These are phyloP conservation scores for Champsocephalus esox DNA, from an alignment of 2,797 vertebrate genomes.

Conservation along the genomic window DNA sequence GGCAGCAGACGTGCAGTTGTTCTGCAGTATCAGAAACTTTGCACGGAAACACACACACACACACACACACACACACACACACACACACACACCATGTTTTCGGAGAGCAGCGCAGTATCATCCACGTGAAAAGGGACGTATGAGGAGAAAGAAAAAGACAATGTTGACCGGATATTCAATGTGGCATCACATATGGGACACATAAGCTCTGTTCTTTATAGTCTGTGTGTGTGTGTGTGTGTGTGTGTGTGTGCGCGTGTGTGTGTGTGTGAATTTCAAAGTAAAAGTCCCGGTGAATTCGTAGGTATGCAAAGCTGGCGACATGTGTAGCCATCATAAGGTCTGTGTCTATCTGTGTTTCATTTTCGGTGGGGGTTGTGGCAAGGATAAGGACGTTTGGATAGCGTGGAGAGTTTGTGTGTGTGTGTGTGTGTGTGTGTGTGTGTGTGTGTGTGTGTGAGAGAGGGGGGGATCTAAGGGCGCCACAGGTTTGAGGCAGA, in stretches of 20 bases:
- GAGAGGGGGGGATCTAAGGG: conserved; percentile 86
- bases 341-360: conserved; percentile 91
- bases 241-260: conserved; percentile 67
- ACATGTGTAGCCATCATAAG: conserved; percentile 93
- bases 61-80: no score
- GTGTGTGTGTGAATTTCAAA: conserved; percentile 80
- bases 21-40: neutral
- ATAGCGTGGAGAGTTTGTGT: conserved; percentile 2
- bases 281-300: conserved; percentile 47
- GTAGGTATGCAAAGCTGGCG: conserved; percentile 90
- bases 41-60: no score
- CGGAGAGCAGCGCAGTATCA: conserved; percentile 14
- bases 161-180: conserved; percentile 93
- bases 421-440: conserved; percentile 2
- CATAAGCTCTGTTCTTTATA: conserved; percentile 90
- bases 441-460: neutral
- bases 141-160: conserved; percentile 62
- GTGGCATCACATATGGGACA: conserved; percentile 96
- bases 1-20: neutral
- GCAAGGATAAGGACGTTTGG: conserved; percentile 61
- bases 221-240: conserved; percentile 45
- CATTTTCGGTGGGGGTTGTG: conserved; percentile 84
- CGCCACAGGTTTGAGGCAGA: conserved; percentile 98
- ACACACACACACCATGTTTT: neutral
- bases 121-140: conserved; percentile 8